Base-by-base conservation (phyloP, 2,113 vertebrate genomes). In the Neoarius graeffei region DNA sequence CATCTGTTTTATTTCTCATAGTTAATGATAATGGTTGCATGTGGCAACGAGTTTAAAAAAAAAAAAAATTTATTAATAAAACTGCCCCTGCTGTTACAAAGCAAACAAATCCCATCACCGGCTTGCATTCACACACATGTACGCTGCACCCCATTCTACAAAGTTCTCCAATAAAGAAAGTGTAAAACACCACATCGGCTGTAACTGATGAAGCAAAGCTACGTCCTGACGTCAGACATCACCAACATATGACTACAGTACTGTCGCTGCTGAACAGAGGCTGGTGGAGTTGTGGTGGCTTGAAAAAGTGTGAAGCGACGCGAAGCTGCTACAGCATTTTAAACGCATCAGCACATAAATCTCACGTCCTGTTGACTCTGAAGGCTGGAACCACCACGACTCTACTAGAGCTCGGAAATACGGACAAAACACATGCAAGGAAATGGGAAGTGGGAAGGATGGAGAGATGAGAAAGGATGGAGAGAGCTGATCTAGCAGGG, bases 81-180 rank as follows among this genome's bases (percentile, higher is more conserved):
- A n/a, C n/a, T n/a, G n/a, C 27, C 15, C 4, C 79, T 81, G 56
- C 56, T 17, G 10, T 64, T 81, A 79, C 11, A 85, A 25, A 56
- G 57, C 73, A 64, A 74, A 80, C 14, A n/a, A 81, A 56, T 67
- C 85, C 89, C 89, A 79, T 88, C 89, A 90, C 89, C 89, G 57
- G 42, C 19, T 81, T 74, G 62, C 35, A 10, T 71, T 81, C 48
- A 35, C 56, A 81, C 4, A 23, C 25, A 42, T 50, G 71, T 50
- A 23, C 30, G 17, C 69, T 1, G 25, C 60, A 42, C 48, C 62
- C 85, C 76, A 42, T 54, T 81, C 30, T 60, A 81, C 79, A 74
- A 7, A 74, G 48, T 69, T 83, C n/a, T 85, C 50, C 30, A 14
- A 60, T 11, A 52, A n/a, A 42, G 17, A 57, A 81, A 85, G 66